Evolutionary conservation across 2,888 invertebrate species (phyloP), one percentile per base, ranked within the genome.

Genomic region (Tachina lurida): DNA sequence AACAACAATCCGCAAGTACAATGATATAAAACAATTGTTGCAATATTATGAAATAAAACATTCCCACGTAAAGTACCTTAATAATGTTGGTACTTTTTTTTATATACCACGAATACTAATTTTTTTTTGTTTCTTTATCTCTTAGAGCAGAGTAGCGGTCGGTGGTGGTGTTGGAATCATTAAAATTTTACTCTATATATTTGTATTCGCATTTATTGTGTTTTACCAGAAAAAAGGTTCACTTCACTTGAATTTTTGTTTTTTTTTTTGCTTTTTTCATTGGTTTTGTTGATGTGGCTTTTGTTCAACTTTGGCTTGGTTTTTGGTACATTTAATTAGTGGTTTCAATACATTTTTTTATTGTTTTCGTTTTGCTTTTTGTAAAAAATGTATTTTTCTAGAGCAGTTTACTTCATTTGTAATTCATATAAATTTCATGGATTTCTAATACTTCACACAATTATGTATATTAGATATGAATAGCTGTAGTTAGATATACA

Each of bases 391-490:
- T 22, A 52, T 65, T 65, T 80, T 74, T 80, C 49, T 81, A 74
- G 73, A 83, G 78, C 83, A 79, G 43, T 79, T 83, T 73, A 76
- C 71, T 86, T 86, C 83, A 86, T 86, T 86, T 86, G 83, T 76
- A 86, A 86, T 83, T 83, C 83, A 83, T 73, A 86, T 31, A 76
- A 79, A 79, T 76, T 73, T 83, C 75, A 83, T 76, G 73, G 68
- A 83, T 67, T 86, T 83, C 67, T 85, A 74, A 82, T 73, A 78
- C 22, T 78, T 68, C 77, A 73, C 80, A 73, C 71, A 76, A 12
- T 60, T 65, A n/a, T 31, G 31, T 31, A 41, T 45, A 47, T 63
- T 10, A 31, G 10, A 13, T 31, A 62, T 60, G 45, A 19, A 81
- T 52, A 62, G 10, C 41, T 63, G 31, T 31, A 71, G 43, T 68